These are phyloP conservation scores for Sebastes elongatus DNA, from an alignment of 2,797 vertebrate species.

Conservation along the genomic window DNA sequence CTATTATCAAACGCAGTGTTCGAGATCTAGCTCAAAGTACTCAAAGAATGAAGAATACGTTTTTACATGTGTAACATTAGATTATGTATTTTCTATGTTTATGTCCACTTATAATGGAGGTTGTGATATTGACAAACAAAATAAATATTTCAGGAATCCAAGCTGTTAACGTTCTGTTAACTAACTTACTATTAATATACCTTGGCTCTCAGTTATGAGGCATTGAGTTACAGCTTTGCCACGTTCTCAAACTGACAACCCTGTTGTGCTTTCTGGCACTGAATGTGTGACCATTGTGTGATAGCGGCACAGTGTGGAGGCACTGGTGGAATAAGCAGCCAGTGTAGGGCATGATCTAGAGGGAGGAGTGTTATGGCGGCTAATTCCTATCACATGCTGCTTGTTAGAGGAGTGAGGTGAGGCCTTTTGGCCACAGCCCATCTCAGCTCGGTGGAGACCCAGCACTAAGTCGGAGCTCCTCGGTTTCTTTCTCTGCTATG, in stretches of 20 bases:
- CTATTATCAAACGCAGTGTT: not conserved
- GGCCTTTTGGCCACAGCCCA: slow-evolving; percentile 23
- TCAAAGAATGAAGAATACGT: not conserved
- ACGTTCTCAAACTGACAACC: not conserved
- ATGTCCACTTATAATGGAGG: not conserved
- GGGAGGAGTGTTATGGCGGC: slow-evolving; percentile 36
- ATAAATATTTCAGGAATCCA: not conserved
- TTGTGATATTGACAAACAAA: not conserved
- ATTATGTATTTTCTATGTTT: not conserved
- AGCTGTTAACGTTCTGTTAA: not conserved
- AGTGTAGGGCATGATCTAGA: not conserved
- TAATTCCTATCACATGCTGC: slow-evolving; percentile 84
- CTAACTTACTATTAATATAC: not conserved
- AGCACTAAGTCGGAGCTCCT: not conserved
- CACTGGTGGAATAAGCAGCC: slow-evolving; percentile 13
- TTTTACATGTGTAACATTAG: not conserved
- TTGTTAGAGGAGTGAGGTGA: slow-evolving; percentile 59
- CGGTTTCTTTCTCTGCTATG: slow-evolving; percentile 16
- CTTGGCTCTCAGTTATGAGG: not conserved
- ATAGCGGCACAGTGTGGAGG: slow-evolving; percentile 15
- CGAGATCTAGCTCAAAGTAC: not conserved
- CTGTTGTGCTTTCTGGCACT: not conserved
- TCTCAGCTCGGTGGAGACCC: not conserved
- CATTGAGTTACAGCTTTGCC: not conserved
- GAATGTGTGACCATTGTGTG: not conserved